Conservation (phyloP, 2,113 vertebrate genomes). For the Petromus typicus region DNA sequence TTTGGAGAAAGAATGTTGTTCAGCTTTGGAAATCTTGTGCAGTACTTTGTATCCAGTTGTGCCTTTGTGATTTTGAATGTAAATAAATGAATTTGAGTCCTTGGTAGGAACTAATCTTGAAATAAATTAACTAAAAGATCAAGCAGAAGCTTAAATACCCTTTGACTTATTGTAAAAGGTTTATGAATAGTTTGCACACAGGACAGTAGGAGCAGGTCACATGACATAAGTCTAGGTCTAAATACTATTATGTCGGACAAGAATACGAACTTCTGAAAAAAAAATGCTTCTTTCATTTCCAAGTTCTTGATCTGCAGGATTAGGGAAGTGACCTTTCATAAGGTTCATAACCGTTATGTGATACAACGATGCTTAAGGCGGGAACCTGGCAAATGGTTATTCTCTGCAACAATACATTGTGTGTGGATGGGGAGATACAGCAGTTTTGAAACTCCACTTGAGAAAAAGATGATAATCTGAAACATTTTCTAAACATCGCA, state of each 20-base stretch:
- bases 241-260: neutral
- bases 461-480: neutral
- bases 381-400: neutral
- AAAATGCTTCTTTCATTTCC: neutral
- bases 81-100: slow-evolving; percentile 45
- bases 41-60: slow-evolving; percentile 58
- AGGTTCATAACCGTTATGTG: neutral
- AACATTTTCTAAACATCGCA: neutral
- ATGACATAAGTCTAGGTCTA: neutral
- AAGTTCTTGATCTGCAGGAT: neutral
- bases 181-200: neutral
- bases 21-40: slow-evolving; percentile 33
- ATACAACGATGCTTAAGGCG: neutral
- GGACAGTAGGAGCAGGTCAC: neutral
- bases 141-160: neutral
- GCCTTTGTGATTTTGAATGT: slow-evolving; percentile 35
- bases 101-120: slow-evolving; percentile 55
- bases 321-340: neutral
- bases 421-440: neutral
- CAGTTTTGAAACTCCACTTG: neutral
- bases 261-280: neutral
- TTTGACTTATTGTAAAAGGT: neutral
- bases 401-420: neutral
- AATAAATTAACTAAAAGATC: neutral
- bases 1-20: slow-evolving; percentile 37